These are phyloP conservation scores for Heliconius hermathena DNA, from an alignment of 1,140 invertebrate species.

Conservation along the genomic window DNA sequence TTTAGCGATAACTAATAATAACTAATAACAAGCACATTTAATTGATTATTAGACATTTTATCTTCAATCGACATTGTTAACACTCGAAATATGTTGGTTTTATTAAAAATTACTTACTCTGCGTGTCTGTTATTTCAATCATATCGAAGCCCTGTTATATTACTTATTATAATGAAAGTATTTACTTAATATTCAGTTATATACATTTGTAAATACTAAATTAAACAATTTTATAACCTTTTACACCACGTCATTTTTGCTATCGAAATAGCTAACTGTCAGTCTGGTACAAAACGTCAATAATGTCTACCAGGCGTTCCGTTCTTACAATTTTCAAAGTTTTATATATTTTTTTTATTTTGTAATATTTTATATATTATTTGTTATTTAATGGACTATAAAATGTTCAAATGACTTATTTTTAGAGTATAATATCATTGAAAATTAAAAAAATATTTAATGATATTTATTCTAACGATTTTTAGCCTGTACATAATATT, in stretches of 20 bases:
- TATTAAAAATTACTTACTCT: slow-evolving; percentile 59
- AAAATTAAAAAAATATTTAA: too few species aligned
- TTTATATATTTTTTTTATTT: neutral
- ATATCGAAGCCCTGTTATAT: slow-evolving; percentile 51
- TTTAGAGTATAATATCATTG: too few species aligned
- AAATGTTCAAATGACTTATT: too few species aligned
- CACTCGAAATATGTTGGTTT: neutral
- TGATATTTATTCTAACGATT: neutral
- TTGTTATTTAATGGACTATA: too few species aligned
- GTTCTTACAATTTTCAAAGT: neutral
- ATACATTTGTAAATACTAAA: slow-evolving; percentile 55
- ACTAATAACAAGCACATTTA: neutral
- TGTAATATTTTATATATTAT: too few species aligned
- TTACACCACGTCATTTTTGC: slow-evolving; percentile 73
- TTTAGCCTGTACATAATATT: neutral
- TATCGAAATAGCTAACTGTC: slow-evolving; percentile 42
- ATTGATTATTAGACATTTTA: slow-evolving; percentile 33
- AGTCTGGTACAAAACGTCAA: slow-evolving; percentile 17
- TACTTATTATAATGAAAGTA: slow-evolving; percentile 30
- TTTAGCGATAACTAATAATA: neutral
- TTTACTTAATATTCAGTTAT: slow-evolving; percentile 40
- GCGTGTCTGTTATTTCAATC: slow-evolving; percentile 74
- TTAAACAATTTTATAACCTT: slow-evolving; percentile 67
- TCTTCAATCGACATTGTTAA: slow-evolving; percentile 4
- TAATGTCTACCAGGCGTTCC: neutral